Percentiles rank a stretch among this genome's conserved stretches.
These are phyloP conservation scores for Actias luna DNA, from an alignment of 2,888 invertebrate species.

Conservation along the genomic window DNA sequence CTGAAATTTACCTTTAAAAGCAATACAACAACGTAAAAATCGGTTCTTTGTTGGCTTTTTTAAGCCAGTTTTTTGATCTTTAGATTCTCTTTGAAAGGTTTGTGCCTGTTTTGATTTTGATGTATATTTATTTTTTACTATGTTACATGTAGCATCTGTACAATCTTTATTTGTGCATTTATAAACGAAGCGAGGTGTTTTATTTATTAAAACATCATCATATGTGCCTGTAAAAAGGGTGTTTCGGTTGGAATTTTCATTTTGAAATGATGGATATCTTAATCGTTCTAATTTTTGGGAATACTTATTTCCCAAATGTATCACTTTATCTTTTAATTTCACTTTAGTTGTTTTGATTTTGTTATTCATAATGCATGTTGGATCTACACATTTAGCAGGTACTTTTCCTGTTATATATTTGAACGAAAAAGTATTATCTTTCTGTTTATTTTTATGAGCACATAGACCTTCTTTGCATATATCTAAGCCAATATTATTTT, in stretches of 20 bases:
- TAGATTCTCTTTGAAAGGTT: neutral
- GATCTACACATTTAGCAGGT: conserved; percentile 16
- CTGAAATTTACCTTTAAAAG: neutral
- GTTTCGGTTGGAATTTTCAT: conserved; percentile 10
- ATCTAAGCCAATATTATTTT: neutral
- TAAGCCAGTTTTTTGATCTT: neutral
- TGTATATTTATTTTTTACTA: conserved; percentile 1
- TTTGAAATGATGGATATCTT: conserved; percentile 2
- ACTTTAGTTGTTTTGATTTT: conserved; percentile 19
- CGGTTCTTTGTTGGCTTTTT: neutral
- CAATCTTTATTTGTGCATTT: conserved; percentile 35
- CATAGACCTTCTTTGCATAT: conserved; percentile 22
- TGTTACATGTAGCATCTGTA: conserved; percentile 20
- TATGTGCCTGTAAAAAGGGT: conserved; percentile 22
- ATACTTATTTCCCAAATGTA: conserved; percentile 26
- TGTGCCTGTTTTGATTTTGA: neutral
- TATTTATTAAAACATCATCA: conserved; percentile 23
- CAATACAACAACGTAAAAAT: neutral
- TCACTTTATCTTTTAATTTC: conserved; percentile 25
- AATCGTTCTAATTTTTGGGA: conserved; percentile 25
- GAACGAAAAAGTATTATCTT: conserved; percentile 23
- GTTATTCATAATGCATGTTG: conserved; percentile 1
- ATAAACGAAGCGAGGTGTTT: conserved; percentile 32
- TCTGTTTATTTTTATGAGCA: conserved; percentile 21
- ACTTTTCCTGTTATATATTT: conserved; percentile 23